Base-by-base conservation (phyloP, 2,888 invertebrate species). In the Erebia epiphron region DNA sequence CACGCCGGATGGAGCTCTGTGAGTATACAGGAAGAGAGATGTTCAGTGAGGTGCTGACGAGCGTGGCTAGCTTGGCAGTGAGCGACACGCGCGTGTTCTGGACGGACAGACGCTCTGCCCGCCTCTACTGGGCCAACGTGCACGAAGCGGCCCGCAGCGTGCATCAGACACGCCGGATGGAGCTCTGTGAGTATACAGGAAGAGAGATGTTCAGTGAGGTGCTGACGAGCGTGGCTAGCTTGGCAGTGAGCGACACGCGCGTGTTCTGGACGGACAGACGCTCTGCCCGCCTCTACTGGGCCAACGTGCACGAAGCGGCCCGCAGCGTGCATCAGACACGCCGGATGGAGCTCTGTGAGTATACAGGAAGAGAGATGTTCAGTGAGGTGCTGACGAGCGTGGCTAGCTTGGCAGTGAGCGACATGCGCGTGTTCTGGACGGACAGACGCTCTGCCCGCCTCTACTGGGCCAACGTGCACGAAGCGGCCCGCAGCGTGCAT, bases 371-470 rank as follows among this genome's bases (percentile, higher is more conserved):
- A n/a, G n/a, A 92, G 70, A 85, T 84, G 3, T 94, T 93, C 78
- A 87, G 93, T 0, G 85, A 89, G 7, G 82, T 92, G 0, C 82
- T 92, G 0, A 87, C 89, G 0, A 86, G 92, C 0, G 95, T 96
- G 0, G 90, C 94, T 0, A 94, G 95, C 50, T 77, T 97, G 54
- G n/a, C n/a, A n/a, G 94, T 95, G 2, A 88, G 96, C 0, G 94
- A 94, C n/a, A 90, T 94, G 11, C 94, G 95, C 78, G 82, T 97
- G 18, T 96, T 96, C 82, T 97, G 97, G 97, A 95, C 95, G 0
- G 94, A 94, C 76, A 80, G 92, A 16, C 86, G 91, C 21, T 95
- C 95, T 0, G 83, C 90, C 3, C 84, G 92, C 3, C 80, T 97
- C 7, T 95, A 94, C 82, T 97, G 92, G 92, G 83, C 91, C 0